phyloP scores from a whole-genome alignment of 2,797 vertebrate genomes.

The Trachurus trachurus region DNA sequence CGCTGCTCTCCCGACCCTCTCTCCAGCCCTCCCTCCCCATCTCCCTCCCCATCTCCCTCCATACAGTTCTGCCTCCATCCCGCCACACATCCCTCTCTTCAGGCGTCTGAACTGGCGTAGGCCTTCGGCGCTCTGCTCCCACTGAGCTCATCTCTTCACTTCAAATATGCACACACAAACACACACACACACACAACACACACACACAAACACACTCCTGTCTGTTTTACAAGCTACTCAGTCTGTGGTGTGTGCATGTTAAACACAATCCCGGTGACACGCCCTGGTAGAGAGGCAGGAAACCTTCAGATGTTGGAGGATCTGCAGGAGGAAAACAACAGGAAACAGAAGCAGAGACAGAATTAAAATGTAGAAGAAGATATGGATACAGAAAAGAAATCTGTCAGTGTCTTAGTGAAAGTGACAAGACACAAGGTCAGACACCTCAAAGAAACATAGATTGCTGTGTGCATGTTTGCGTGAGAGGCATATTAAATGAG shows the following conservation, averaged over 20 bases:
- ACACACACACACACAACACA: slow-evolving; percentile 14
- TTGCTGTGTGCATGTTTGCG: slow-evolving; percentile 24
- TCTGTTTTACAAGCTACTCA: slow-evolving; percentile 38
- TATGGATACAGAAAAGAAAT: not conserved
- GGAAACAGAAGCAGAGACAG: slow-evolving; percentile 28
- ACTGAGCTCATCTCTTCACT: slow-evolving; percentile 85
- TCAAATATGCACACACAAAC: slow-evolving; percentile 14
- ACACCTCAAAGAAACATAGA: slow-evolving; percentile 19
- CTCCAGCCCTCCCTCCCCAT: slow-evolving; percentile 71
- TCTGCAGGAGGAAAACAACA: slow-evolving; percentile 58
- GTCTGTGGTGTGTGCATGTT: slow-evolving; percentile 56
- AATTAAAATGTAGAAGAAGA: slow-evolving; percentile 34
- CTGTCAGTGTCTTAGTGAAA: slow-evolving; percentile 43
- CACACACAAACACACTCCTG: slow-evolving; percentile 10
- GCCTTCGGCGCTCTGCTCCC: slow-evolving; percentile 89
- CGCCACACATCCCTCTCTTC: slow-evolving; percentile 79
- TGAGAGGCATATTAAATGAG: slow-evolving; percentile 64
- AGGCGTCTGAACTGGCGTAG: slow-evolving; percentile 82
- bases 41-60: slow-evolving; percentile 54
- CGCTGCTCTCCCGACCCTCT: slow-evolving; percentile 79
- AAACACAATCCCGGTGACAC: slow-evolving; percentile 45
- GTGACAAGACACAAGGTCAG: slow-evolving; percentile 55
- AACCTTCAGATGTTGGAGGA: slow-evolving; percentile 60
- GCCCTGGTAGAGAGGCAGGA: slow-evolving; percentile 50
- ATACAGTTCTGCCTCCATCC: slow-evolving; percentile 71